A percentile compares a stretch with the other conserved stretches of the same genome.
Evolutionary conservation across 1,140 invertebrate species (phyloP).

Genomic region (Atopsyche davidsoni): DNA sequence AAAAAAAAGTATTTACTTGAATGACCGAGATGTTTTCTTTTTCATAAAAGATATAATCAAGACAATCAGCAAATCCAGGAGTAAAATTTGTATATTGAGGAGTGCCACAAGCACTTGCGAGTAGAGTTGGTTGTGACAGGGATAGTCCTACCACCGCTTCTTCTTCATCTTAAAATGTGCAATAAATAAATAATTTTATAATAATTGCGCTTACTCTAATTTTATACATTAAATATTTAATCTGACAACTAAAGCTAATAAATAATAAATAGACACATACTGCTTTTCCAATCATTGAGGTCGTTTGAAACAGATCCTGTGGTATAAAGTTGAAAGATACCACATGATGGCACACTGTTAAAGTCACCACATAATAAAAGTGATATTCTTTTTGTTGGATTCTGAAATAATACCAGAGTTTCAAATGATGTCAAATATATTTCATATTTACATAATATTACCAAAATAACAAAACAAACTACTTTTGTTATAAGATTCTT

Average conservation of each 20-base stretch:
- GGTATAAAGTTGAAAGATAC: conserved; percentile 69
- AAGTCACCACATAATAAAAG: conserved; percentile 80
- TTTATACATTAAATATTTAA: neutral
- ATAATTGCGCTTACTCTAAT: too few relatives aligned
- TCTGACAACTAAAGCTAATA: too few relatives aligned
- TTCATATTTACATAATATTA: conserved; percentile 5
- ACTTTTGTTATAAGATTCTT: conserved; percentile 39
- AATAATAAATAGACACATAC: conserved; percentile 50
- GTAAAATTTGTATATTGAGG: conserved; percentile 84
- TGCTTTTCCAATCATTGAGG: conserved; percentile 68
- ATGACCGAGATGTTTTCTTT: conserved; percentile 56
- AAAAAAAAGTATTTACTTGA: conserved; percentile 41
- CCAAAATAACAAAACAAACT: conserved; percentile 12
- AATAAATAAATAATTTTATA: too few relatives aligned
- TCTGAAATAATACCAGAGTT: conserved; percentile 9
- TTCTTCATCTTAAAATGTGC: conserved; percentile 52
- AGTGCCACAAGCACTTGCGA: conserved; percentile 69
- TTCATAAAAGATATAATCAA: conserved; percentile 91
- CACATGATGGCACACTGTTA: conserved; percentile 77
- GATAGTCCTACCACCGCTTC: conserved; percentile 58
- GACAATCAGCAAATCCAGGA: conserved; percentile 71
- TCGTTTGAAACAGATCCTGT: conserved; percentile 54
- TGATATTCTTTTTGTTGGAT: conserved; percentile 34
- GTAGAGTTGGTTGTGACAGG: conserved; percentile 54
- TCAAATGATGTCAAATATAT: conserved; percentile 3